Base-by-base conservation (phyloP, 2,888 invertebrate species). In the Penaeus monodon region DNA sequence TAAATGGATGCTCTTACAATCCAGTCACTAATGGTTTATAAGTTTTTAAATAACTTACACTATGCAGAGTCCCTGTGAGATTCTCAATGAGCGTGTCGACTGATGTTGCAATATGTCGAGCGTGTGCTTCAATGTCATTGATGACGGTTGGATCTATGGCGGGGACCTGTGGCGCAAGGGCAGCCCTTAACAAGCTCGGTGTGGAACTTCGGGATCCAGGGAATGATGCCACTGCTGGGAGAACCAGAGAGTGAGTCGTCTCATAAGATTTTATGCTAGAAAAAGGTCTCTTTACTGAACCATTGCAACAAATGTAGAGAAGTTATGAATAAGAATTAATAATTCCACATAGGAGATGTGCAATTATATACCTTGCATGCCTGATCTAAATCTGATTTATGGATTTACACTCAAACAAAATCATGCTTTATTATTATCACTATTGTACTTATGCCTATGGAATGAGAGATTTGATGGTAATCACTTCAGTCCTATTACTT, bases 71-170 rank as follows among this genome's bases (percentile, higher is more conserved):
- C 84, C 96, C 96, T 88, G 97, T 96, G 74, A 98, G 94, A 92
- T 97, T 98, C 92, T 97, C 97, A 89, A 97, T 96, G 90, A 98
- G 94, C 90, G 95, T 96, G 92, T 98, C 98, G 74, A 98, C 96
- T 0, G 97, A 97, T 20, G 97, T 96, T 8, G 98, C 98, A 91
- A 98, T 95, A 91, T 95, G 95, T 91, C 96, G 96, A 7, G 98
- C 97, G 93, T 98, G 97, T 92, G 95, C 94, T 93, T 98, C 98
- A 83, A 98, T 93, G 92, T 98, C 98, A 65, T 88, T 86, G 74
- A 89, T 88, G 44, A 88, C 79, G 38, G 86, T 73, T 8, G 88
- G 89, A 66, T 89, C 88, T 27, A 89, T 81, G 8, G 89, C 88
- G n/a, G 88, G 84, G 14, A 88, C 70, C 70, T 86, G 86, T 63